phyloP scores from a whole-genome alignment of 2,797 vertebrate species.

The Enoplosus armatus region DNA sequence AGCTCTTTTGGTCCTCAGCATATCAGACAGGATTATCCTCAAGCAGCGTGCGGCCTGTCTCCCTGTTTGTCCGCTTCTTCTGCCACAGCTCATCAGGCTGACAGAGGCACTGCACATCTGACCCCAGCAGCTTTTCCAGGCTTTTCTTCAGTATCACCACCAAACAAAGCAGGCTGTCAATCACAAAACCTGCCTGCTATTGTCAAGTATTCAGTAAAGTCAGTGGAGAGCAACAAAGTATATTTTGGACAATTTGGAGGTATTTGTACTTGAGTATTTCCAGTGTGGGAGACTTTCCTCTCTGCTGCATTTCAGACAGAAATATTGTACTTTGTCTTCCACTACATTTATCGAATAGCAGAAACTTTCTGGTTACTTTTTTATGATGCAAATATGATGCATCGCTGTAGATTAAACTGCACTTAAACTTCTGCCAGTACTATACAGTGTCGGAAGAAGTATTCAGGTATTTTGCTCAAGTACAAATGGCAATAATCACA shows the following conservation, averaged over 20 bases:
- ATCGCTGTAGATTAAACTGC: background rate
- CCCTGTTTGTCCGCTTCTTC: slow-evolving; percentile 59
- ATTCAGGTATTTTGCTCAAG: background rate
- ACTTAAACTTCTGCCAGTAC: background rate
- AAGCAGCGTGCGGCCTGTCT: slow-evolving; percentile 65
- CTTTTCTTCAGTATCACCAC: slow-evolving; percentile 46
- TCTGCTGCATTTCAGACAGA: background rate
- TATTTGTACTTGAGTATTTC: background rate
- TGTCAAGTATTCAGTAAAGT: slow-evolving; percentile 9
- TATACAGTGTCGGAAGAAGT: background rate
- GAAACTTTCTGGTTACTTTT: too few species aligned
- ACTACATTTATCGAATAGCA: too few species aligned
- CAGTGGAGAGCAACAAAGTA: background rate
- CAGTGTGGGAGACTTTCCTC: background rate
- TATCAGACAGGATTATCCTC: slow-evolving; percentile 79
- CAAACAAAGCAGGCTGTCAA: slow-evolving; percentile 27
- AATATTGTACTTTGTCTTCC: too few species aligned
- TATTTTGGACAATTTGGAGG: background rate
- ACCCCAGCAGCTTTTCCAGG: slow-evolving; percentile 64
- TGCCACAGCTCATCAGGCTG: slow-evolving; percentile 69
- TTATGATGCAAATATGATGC: too few species aligned
- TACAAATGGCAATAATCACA: background rate
- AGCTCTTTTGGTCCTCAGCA: slow-evolving; percentile 73
- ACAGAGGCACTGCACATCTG: slow-evolving; percentile 58
- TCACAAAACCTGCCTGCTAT: slow-evolving; percentile 35